Evolutionary conservation across 2,888 invertebrate genomes (phyloP).

Genomic region (Parapristionchus giblindavisi): DNA sequence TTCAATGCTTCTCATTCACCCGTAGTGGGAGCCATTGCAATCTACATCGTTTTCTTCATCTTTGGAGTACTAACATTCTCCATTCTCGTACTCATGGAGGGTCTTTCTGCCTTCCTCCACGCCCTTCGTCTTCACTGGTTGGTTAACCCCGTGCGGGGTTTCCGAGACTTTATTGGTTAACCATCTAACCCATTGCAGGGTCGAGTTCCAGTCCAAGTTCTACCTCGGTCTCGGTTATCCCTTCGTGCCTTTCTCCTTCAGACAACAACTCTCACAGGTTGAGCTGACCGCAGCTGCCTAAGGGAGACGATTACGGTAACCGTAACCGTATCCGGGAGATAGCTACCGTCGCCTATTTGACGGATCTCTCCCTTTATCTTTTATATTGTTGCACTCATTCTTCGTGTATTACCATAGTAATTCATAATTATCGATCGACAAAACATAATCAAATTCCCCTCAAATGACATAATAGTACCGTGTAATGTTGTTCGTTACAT

Average conservation of each 20-base stretch:
- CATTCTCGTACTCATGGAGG: slow-evolving; percentile 98
- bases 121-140: slow-evolving; percentile 68
- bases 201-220: slow-evolving; percentile 98
- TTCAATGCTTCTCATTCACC: slow-evolving; percentile 42
- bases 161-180: too few species aligned
- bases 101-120: slow-evolving; percentile 93
- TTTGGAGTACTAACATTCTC: slow-evolving; percentile 91
- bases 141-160: too few species aligned
- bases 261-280: slow-evolving; percentile 70
- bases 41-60: slow-evolving; percentile 85
- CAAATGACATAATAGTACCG: too few species aligned
- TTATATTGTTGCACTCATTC: too few species aligned
- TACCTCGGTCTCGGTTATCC: slow-evolving; percentile 89
- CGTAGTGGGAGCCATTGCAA: slow-evolving; percentile 45
- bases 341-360: too few species aligned
- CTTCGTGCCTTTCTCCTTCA: slow-evolving; percentile 93
- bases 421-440: too few species aligned
- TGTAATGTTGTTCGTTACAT: too few species aligned
- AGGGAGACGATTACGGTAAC: too few species aligned
- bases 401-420: too few species aligned
- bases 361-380: too few species aligned
- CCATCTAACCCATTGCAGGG: slow-evolving; percentile 76
- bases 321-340: too few species aligned
- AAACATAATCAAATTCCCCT: too few species aligned
- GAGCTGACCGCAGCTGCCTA: slow-evolving; percentile 58